Conservation (phyloP, 2,113 vertebrate genomes). For the Pseudolaguvia tuberculata region DNA sequence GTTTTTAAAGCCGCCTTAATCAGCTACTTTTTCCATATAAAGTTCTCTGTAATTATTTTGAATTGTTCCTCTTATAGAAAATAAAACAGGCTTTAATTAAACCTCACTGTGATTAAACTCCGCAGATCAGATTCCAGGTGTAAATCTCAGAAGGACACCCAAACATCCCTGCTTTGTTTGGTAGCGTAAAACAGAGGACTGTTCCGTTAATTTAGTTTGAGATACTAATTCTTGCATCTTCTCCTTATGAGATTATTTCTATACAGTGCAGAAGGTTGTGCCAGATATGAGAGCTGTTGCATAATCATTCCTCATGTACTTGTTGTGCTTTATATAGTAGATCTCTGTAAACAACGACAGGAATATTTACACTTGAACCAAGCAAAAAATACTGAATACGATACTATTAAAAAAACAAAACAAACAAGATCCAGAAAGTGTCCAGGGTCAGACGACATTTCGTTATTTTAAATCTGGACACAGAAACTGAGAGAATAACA, state of each 20-base stretch:
- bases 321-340: background rate
- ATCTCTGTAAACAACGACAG: background rate
- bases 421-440: background rate
- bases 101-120: background rate
- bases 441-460: background rate
- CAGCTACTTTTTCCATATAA: background rate
- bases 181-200: background rate
- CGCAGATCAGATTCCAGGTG: background rate
- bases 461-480: background rate
- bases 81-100: conserved; percentile 29
- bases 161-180: background rate
- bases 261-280: background rate
- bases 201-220: background rate
- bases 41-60: background rate
- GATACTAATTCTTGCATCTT: background rate
- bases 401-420: background rate
- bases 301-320: conserved; percentile 23
- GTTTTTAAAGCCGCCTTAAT: background rate
- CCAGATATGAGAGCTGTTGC: background rate
- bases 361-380: background rate
- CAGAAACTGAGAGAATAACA: background rate
- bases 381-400: background rate
- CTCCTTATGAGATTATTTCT: background rate
- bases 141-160: background rate
- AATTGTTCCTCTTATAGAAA: conserved; percentile 13